Evolutionary conservation across 2,888 invertebrate species (phyloP).

Genomic region (Coelinius sp.): DNA sequence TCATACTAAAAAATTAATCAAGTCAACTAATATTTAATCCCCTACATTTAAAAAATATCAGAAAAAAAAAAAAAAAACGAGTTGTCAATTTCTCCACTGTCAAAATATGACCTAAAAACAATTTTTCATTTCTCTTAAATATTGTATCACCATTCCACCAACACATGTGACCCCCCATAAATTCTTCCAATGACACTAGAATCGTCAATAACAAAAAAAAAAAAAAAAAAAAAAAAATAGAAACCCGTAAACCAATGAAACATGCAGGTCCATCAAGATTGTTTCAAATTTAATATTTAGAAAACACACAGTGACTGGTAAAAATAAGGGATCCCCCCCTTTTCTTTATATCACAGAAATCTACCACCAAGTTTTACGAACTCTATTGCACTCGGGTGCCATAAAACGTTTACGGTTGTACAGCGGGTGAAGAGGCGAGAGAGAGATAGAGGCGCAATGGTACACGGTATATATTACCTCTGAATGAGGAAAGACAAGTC

Average conservation of each 20-base stretch:
- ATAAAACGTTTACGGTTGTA: slow-evolving; percentile 15
- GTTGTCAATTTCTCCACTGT: no score
- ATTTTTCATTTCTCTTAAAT: not conserved
- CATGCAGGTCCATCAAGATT: not conserved
- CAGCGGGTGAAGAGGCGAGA: not conserved
- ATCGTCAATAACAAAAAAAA: not conserved
- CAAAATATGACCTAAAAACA: not conserved
- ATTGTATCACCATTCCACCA: not conserved
- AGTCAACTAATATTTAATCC: no score
- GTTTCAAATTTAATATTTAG: slow-evolving; percentile 8
- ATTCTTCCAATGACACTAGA: not conserved
- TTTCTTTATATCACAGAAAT: not conserved
- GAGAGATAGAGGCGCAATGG: not conserved
- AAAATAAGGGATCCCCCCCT: not conserved
- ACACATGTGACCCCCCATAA: slow-evolving; percentile 6
- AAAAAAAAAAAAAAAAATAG: not conserved
- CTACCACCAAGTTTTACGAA: not conserved
- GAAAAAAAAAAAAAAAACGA: no score
- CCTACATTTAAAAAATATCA: no score
- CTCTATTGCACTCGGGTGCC: not conserved
- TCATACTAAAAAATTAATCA: no score
- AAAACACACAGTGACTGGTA: not conserved
- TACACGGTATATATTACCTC: slow-evolving; percentile 9
- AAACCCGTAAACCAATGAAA: not conserved
- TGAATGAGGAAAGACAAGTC: slow-evolving; percentile 7